These are phyloP conservation scores for Ispidina picta DNA, from an alignment of 2,797 vertebrate genomes.

Conservation along the genomic window DNA sequence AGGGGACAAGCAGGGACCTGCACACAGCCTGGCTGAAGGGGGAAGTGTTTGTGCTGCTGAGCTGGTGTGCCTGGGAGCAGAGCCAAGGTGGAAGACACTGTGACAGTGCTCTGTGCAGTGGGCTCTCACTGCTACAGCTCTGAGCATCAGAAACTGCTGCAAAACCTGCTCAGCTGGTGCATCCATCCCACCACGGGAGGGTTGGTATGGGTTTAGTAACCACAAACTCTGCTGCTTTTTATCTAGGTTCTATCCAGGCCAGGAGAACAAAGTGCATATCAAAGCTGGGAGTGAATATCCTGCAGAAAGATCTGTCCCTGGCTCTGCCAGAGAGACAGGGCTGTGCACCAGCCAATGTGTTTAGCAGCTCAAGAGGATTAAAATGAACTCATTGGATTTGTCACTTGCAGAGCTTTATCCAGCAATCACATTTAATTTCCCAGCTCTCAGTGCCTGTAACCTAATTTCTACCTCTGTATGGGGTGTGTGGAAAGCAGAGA, in stretches of 20 bases:
- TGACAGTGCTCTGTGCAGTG: not conserved
- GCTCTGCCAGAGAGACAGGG: not conserved
- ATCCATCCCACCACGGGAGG: not conserved
- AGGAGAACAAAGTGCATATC: not conserved
- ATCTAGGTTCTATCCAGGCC: not conserved
- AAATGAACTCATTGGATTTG: not conserved
- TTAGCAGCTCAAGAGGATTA: conserved; percentile 20
- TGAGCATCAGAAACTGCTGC: not conserved
- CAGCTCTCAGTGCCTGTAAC: not conserved
- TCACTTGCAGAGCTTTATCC: conserved; percentile 32
- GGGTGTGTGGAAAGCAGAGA: not conserved
- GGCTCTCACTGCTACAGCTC: rapidly evolving
- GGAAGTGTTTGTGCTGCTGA: rapidly evolving
- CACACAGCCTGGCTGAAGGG: not conserved
- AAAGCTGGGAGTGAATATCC: rapidly evolving
- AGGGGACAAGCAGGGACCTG: not conserved
- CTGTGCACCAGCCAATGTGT: not conserved
- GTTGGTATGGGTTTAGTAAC: not conserved
- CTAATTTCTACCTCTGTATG: not conserved
- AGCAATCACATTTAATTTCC: conserved; percentile 31
- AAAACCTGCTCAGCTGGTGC: not conserved
- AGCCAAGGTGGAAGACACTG: rapidly evolving
- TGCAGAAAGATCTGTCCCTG: not conserved
- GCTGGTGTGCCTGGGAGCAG: rapidly evolving
- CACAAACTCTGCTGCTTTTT: not conserved